Percentiles rank a stretch among this genome's conserved stretches.
Evolutionary conservation across 2,888 invertebrate genomes (phyloP).

Genomic region (Papilio demoleus): DNA sequence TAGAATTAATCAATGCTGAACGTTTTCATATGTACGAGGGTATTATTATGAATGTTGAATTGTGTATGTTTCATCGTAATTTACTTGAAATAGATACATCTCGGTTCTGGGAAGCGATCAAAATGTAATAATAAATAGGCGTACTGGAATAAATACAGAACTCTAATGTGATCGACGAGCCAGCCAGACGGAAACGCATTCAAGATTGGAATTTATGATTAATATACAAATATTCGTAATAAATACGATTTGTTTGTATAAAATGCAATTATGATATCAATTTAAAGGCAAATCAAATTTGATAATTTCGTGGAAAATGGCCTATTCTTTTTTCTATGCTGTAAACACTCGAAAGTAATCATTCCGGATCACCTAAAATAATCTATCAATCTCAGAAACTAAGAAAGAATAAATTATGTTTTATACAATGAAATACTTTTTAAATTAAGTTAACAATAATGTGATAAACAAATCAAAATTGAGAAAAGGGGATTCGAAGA

Average conservation of each 20-base stretch:
- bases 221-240: constrained; percentile 2
- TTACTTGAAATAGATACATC: background rate
- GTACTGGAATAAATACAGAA: constrained; percentile 16
- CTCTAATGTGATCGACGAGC: constrained; percentile 17
- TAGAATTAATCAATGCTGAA: background rate
- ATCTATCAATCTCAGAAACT: too few relatives aligned
- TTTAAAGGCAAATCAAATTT: background rate
- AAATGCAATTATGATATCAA: constrained; percentile 16
- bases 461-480: too few relatives aligned
- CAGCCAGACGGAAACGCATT: constrained; percentile 4
- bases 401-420: too few relatives aligned
- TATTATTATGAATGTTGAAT: background rate
- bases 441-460: too few relatives aligned
- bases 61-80: background rate
- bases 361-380: too few relatives aligned
- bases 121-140: constrained; percentile 23
- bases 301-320: background rate
- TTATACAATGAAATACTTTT: too few relatives aligned
- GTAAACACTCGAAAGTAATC: too few relatives aligned
- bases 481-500: too few relatives aligned
- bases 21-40: background rate
- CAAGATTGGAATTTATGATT: constrained; percentile 28
- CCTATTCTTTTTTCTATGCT: too few relatives aligned
- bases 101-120: constrained; percentile 17
- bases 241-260: constrained; percentile 12